Base-by-base conservation (phyloP, 1,140 invertebrate genomes). In the Hyles vespertilio region DNA sequence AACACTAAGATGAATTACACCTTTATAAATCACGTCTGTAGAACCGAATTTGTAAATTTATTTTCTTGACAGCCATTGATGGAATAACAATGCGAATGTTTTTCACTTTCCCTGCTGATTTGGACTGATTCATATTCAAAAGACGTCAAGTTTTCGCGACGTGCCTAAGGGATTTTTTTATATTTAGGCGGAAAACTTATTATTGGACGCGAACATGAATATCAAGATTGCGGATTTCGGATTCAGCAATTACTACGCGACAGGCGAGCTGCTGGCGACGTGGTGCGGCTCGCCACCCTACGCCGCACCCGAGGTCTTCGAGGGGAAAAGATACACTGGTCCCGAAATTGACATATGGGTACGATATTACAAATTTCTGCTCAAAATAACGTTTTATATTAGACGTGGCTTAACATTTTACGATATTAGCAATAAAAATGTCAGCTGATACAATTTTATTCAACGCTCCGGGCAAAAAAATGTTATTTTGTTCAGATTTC, bases 221-320 rank as follows among this genome's bases (percentile, higher is more conserved):
- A 98, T 98, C 74, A 99, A 98, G 92, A 94, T 99, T 75, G 97
- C 97, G 77, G 97, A 98, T 90, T 98, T 98, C 91, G 97, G 97
- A 69, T 98, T 98, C 91, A 97, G 96, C 72, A 98, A 98, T 90
- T 96, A 96, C 88, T 98, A 95, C 85, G 94, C 94, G 75, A 91
- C 93, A 46, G 96, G 95, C 50, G 93, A 95, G 64, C 91, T 96
- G 34, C 90, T 98, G 45, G 95, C 94, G 54, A 99, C 98, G 45
- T 99, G 97, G 97, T 99, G 98, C 90, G 97, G 97, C 2, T 97
- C 96, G 47, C 98, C 98, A n/a, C 98, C 98, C 22, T 99, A 99
- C 89, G 98, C 98, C 54, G 98, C 98, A 11, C 98, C 98, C 12
- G 98, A 99, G 92, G 93, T 99, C 50, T 98, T 99, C 90, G 96